Evolutionary conservation across 2,888 invertebrate species (phyloP), one percentile per base, ranked within the genome.

Genomic region (Chorisops tibialis): DNA sequence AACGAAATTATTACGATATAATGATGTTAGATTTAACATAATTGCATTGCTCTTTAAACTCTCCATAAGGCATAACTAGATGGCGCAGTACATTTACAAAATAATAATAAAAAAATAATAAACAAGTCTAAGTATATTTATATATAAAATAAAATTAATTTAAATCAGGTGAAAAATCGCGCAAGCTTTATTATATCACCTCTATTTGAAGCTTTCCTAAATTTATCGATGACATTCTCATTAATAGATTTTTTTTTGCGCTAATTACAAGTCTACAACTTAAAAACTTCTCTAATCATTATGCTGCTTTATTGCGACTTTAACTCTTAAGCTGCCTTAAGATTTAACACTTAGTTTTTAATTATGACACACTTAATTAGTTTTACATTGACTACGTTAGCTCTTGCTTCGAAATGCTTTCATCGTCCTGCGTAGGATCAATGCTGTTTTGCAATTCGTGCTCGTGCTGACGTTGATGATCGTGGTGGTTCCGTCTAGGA

Each of bases 321-420:
- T 54, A 39, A 54, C 18, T 12, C 41, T 41, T 54, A 54, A 41
- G 30, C 30, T 9, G 30, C 9, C 43, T 21, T 45, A 56, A 18
- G 30, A 30, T 18, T 48, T 63, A 65, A 63, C 63, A 65, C 51
- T 61, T 65, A 65, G 38, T 65, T 58, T n/a, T 54, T 49, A 54
- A 65, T 49, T 63, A 65, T 65, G 56, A 65, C 61, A 65, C 65
- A 65, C 59, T 65, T 65, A 48, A 65, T 49, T 47, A 63, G 41
- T 43, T 59, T 63, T 65, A 65, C 63, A 65, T 61, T 65, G 59
- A 63, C 61, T 61, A 56, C 43, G 43, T 30, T 43, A 30, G 30
- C 9, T 30, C n/a, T n/a, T 7, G 30, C 30, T 30, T 30, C 7
- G 30, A 5, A 9, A 9, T 9, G 9, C 30, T 30, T 5, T 30